These are phyloP conservation scores for Empidonax traillii DNA, from an alignment of 2,113 vertebrate species.

Conservation along the genomic window DNA sequence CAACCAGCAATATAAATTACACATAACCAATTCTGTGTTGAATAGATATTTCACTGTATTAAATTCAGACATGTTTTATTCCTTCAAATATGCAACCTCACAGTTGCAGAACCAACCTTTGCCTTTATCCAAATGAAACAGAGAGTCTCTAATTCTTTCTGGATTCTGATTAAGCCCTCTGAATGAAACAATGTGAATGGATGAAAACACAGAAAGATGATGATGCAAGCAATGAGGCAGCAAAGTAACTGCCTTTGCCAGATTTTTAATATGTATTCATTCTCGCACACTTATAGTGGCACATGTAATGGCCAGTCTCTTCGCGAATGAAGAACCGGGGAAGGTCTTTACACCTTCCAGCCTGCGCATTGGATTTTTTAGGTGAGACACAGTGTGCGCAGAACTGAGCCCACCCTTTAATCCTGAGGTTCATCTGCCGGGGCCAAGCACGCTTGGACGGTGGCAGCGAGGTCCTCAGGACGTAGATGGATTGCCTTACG, in stretches of 20 bases:
- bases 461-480: too few species aligned
- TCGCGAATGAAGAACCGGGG: too few species aligned
- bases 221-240: slow-evolving; percentile 14
- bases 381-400: too few species aligned
- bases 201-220: not conserved
- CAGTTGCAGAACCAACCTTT: not conserved
- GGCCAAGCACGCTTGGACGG: too few species aligned
- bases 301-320: not conserved
- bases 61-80: not conserved
- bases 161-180: not conserved
- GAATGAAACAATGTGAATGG: not conserved
- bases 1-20: not conserved
- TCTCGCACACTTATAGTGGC: not conserved
- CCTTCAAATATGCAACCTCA: not conserved
- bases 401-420: too few species aligned
- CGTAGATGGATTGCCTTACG: too few species aligned
- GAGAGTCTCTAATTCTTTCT: not conserved
- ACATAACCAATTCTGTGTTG: not conserved
- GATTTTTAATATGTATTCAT: slow-evolving; percentile 17
- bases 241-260: not conserved
- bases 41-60: not conserved
- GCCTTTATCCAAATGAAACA: not conserved
- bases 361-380: too few species aligned
- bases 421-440: too few species aligned
- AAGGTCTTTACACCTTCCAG: too few species aligned